Percentiles rank a stretch among this genome's conserved stretches.
Evolutionary conservation across 1,140 invertebrate genomes (phyloP).

Genomic region (Drosophila baimaii): DNA sequence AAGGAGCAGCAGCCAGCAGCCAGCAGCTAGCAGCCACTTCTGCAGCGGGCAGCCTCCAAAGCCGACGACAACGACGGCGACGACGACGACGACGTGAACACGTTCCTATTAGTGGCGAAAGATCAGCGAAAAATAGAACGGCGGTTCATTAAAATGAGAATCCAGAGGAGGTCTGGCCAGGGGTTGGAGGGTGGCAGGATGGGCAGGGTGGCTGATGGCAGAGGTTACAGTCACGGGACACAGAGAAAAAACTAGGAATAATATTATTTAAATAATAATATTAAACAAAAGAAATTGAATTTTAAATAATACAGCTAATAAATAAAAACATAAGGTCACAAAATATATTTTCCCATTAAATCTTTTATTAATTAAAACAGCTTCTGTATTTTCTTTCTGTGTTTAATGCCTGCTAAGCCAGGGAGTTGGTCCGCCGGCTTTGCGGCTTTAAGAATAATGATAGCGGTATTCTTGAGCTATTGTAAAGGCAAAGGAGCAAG

Average conservation of each 20-base stretch:
- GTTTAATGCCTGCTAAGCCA: conserved; percentile 35
- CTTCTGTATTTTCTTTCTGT: background rate
- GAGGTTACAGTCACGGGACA: conserved; percentile 36
- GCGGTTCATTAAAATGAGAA: conserved; percentile 84
- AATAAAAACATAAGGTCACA: background rate
- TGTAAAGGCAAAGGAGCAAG: conserved; percentile 65
- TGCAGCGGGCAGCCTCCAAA: conserved; percentile 28
- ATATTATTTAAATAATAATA: background rate
- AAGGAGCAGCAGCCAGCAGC: conserved; percentile 22
- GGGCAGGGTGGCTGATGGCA: conserved; percentile 29
- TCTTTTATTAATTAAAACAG: no score
- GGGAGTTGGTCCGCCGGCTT: conserved; percentile 53
- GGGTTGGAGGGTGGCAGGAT: conserved; percentile 27
- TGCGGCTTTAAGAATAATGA: conserved; percentile 82
- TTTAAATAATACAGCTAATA: background rate
- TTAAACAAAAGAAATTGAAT: background rate
- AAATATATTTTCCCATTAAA: background rate
- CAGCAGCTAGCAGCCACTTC: conserved; percentile 21
- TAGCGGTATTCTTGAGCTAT: conserved; percentile 84
- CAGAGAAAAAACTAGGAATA: background rate
- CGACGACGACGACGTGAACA: conserved; percentile 74
- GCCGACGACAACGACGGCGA: conserved; percentile 24
- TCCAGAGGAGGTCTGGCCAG: conserved; percentile 47
- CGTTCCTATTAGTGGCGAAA: conserved; percentile 84
- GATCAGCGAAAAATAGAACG: conserved; percentile 84